Conservation (phyloP, 2,113 vertebrate species). For the Piprites chloris region DNA sequence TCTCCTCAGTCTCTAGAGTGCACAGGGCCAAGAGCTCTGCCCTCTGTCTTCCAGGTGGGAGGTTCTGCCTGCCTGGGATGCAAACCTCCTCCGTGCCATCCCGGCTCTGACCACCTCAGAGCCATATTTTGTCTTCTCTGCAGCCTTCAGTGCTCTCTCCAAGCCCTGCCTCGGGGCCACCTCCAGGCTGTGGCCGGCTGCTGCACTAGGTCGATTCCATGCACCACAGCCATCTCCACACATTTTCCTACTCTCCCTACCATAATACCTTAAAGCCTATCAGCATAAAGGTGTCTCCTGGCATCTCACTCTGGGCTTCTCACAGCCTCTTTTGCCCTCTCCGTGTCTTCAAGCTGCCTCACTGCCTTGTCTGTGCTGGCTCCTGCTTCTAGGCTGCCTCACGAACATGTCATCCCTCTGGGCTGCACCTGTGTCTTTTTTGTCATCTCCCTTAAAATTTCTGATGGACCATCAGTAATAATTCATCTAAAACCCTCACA, state of each 20-base stretch:
- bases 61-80: neutral
- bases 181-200: neutral
- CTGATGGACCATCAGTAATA: neutral
- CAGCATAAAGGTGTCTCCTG: neutral
- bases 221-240: accelerated
- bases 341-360: accelerated
- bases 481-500: neutral
- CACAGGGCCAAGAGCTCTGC: accelerated
- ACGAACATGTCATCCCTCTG: accelerated
- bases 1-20: neutral
- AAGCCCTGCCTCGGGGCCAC: neutral
- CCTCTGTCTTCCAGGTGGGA: accelerated
- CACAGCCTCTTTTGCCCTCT: neutral
- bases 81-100: accelerated
- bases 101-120: neutral
- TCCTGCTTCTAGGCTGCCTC: neutral
- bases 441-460: neutral
- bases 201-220: accelerated
- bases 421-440: neutral
- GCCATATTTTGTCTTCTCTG: neutral
- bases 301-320: neutral
- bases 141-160: neutral
- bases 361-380: neutral
- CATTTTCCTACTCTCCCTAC: neutral
- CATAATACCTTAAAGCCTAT: neutral